Evolutionary conservation across 1,140 invertebrate species (phyloP).

Genomic region (Drosophila paulistorum): DNA sequence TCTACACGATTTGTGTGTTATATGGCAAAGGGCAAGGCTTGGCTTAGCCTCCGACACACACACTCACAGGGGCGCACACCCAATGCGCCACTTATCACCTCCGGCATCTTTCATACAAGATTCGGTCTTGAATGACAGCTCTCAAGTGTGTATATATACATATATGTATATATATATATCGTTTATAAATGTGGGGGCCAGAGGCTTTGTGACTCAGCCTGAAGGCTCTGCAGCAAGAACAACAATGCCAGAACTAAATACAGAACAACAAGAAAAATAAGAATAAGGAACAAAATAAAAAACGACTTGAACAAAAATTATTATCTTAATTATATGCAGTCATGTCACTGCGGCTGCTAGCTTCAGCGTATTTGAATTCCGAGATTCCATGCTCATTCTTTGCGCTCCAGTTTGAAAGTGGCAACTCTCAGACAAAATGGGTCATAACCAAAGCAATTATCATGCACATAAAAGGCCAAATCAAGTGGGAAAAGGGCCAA

Average conservation of each 20-base stretch:
- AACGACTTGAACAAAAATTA: slow-evolving; percentile 34
- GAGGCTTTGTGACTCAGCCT: slow-evolving; percentile 32
- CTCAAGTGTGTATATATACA: slow-evolving; percentile 45
- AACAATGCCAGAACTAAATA: slow-evolving; percentile 45
- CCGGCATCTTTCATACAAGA: slow-evolving; percentile 46
- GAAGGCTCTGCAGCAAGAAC: slow-evolving; percentile 41
- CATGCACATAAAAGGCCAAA: slow-evolving; percentile 46
- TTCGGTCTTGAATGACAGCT: slow-evolving; percentile 66
- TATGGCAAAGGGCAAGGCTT: slow-evolving; percentile 63
- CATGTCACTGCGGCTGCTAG: slow-evolving; percentile 31
- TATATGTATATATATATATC: too few species aligned
- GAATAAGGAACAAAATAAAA: slow-evolving; percentile 32
- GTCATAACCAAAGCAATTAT: slow-evolving; percentile 72
- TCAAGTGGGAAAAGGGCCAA: slow-evolving; percentile 26
- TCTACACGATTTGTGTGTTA: slow-evolving; percentile 18
- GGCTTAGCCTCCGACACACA: slow-evolving; percentile 25
- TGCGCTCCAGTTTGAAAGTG: slow-evolving; percentile 61
- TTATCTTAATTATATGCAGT: slow-evolving; percentile 73
- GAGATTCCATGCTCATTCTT: slow-evolving; percentile 31
- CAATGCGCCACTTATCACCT: slow-evolving; percentile 36
- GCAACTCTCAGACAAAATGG: slow-evolving; percentile 58
- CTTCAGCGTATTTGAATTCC: slow-evolving; percentile 18
- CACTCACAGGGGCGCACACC: slow-evolving; percentile 22
- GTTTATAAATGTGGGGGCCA: slow-evolving; percentile 6
- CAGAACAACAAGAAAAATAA: slow-evolving; percentile 47